Evolutionary conservation across 2,888 invertebrate species (phyloP).

Genomic region (Anthrax anthrax): DNA sequence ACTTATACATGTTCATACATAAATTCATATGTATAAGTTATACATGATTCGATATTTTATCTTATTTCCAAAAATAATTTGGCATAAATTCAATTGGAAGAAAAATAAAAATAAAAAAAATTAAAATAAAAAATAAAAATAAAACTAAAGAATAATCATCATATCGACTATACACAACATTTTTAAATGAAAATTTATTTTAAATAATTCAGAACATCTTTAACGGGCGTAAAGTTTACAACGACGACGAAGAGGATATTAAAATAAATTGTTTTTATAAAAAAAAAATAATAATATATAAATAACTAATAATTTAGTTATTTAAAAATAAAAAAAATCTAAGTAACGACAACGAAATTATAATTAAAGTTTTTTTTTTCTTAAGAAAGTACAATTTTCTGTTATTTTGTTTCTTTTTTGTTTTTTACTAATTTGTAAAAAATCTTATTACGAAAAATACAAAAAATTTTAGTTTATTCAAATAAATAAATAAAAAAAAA

Average conservation of each 20-base stretch:
- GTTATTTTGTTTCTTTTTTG: too few relatives aligned
- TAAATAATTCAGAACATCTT: conserved; percentile 33
- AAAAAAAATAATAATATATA: too few relatives aligned
- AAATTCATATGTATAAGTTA: neutral
- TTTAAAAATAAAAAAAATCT: too few relatives aligned
- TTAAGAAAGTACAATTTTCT: conserved; percentile 8
- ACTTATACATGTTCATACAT: neutral
- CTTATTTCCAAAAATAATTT: conserved; percentile 32
- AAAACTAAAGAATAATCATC: too few relatives aligned
- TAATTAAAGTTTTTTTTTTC: too few relatives aligned
- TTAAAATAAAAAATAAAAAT: too few relatives aligned
- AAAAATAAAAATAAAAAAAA: conserved; percentile 29
- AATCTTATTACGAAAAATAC: too few relatives aligned
- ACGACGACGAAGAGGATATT: conserved; percentile 20
- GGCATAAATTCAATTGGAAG: conserved; percentile 19
- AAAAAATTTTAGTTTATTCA: conserved; percentile 10
- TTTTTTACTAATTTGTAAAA: too few relatives aligned
- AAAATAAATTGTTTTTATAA: conserved; percentile 16
- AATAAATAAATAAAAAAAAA: conserved; percentile 12
- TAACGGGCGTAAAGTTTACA: conserved; percentile 33
- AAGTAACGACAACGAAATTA: too few relatives aligned
- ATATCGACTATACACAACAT: too few relatives aligned
- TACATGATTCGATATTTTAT: neutral
- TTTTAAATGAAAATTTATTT: too few relatives aligned
- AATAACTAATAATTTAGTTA: too few relatives aligned